A percentile compares a stretch with the other conserved stretches of the same genome.
Conservation (phyloP, 1,140 invertebrate genomes). For the Drosophila tristis region DNA sequence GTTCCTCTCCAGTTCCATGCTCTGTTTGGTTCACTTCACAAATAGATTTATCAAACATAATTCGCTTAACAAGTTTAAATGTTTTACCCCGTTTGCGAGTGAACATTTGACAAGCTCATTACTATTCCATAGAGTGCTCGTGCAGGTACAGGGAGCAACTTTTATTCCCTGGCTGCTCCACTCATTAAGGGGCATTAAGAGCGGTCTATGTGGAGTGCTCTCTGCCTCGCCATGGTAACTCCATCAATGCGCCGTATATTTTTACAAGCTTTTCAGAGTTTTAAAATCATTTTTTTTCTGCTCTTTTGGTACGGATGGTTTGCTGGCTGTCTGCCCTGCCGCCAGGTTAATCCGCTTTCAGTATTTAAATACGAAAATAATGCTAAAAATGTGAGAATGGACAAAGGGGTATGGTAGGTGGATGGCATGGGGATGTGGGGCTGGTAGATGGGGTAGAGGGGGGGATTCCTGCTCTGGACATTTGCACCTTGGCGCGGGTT, state of each 20-base stretch:
- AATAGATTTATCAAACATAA: conserved; percentile 28
- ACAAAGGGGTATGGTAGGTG: neutral
- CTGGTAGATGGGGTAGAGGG: neutral
- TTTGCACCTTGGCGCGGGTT: conserved; percentile 20
- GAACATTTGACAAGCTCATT: conserved; percentile 49
- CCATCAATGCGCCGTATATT: conserved; percentile 71
- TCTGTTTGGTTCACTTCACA: neutral
- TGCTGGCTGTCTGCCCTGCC: conserved; percentile 25
- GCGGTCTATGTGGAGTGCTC: conserved; percentile 63
- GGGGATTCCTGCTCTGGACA: conserved; percentile 11
- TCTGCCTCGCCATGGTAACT: conserved; percentile 62
- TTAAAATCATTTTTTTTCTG: conserved; percentile 32
- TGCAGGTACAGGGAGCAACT: conserved; percentile 23
- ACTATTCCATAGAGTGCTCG: conserved; percentile 12
- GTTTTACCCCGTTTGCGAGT: conserved; percentile 1
- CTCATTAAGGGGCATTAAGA: conserved; percentile 77
- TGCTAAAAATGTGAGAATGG: conserved; percentile 50
- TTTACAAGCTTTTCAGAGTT: conserved; percentile 59
- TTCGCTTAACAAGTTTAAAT: conserved; percentile 42
- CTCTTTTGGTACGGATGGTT: neutral
- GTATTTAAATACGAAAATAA: conserved; percentile 82
- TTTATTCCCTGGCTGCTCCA: conserved; percentile 42
- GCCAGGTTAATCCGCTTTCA: conserved; percentile 75
- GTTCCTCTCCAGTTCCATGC: neutral
- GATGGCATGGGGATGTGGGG: neutral